Evolutionary conservation across 23 tunicate species (phyloP).

Genomic region (Styela plicata): DNA sequence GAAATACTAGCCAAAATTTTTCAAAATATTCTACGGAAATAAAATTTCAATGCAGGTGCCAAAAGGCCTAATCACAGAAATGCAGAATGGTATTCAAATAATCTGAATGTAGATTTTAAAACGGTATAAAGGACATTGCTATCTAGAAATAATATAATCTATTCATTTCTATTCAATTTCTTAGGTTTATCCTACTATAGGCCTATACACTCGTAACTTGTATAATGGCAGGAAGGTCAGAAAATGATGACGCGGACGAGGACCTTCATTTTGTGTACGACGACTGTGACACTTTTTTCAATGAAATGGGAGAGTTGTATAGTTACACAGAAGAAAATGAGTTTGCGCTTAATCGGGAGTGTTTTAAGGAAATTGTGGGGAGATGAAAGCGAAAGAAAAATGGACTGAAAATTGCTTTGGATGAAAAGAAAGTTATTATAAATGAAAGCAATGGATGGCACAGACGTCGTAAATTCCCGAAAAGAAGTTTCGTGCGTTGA

Average conservation of each 20-base stretch:
- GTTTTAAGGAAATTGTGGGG: slow-evolving; percentile 35
- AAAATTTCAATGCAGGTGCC: too few relatives aligned
- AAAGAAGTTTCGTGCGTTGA: slow-evolving; percentile 46
- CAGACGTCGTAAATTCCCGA: slow-evolving; percentile 22
- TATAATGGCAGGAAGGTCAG: neutral
- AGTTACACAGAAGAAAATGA: slow-evolving; percentile 73
- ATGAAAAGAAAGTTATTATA: slow-evolving; percentile 10
- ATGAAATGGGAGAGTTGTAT: slow-evolving; percentile 82
- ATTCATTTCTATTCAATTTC: too few relatives aligned
- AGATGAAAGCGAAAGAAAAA: slow-evolving; percentile 17
- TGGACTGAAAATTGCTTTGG: slow-evolving; percentile 2
- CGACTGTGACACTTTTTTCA: slow-evolving; percentile 64
- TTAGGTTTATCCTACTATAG: too few relatives aligned
- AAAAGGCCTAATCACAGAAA: too few relatives aligned
- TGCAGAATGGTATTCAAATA: too few relatives aligned
- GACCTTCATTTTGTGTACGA: slow-evolving; percentile 59
- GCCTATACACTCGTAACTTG: too few relatives aligned
- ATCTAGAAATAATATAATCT: too few relatives aligned
- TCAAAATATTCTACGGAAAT: too few relatives aligned
- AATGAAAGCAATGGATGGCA: slow-evolving; percentile 16
- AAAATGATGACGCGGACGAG: slow-evolving; percentile 23
- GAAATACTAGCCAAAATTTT: too few relatives aligned
- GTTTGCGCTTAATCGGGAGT: slow-evolving; percentile 38
- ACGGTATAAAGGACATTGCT: too few relatives aligned
- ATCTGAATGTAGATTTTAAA: too few relatives aligned